Percentiles rank a stretch among this genome's conserved stretches.
phyloP scores from a whole-genome alignment of 1,140 invertebrate genomes.

The Eupeodes corollae region DNA sequence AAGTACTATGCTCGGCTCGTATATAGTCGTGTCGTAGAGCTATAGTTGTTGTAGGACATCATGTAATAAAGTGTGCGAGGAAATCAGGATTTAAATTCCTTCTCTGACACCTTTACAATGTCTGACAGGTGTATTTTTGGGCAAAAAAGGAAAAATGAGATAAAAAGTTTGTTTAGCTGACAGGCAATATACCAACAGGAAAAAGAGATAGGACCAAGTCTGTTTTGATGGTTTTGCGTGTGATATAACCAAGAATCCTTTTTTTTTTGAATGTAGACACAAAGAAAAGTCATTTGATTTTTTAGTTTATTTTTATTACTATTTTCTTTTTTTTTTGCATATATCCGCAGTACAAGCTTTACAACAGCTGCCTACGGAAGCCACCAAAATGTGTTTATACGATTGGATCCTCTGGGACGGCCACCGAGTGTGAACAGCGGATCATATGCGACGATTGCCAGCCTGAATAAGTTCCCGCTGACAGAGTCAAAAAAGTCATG shows the following conservation, averaged over 20 bases:
- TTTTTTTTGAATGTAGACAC: no score
- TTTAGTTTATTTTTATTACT: not conserved
- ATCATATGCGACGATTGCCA: constrained; percentile 68
- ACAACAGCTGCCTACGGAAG: constrained; percentile 56
- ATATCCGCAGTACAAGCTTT: constrained; percentile 46
- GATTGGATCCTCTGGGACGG: constrained; percentile 51
- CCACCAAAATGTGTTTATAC: constrained; percentile 58
- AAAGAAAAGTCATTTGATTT: not conserved
- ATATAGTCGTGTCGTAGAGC: no score
- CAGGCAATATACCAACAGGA: no score
- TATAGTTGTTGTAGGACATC: not conserved
- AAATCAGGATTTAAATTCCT: constrained; percentile 1
- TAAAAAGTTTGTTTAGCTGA: no score
- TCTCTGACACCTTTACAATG: not conserved
- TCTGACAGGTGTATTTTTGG: not conserved
- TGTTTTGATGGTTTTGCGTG: no score
- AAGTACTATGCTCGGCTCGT: no score
- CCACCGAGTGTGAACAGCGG: constrained; percentile 62
- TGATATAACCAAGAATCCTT: no score
- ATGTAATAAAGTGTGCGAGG: not conserved
- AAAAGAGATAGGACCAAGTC: no score
- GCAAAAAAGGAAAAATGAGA: no score
- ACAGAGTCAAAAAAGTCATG: constrained; percentile 36
- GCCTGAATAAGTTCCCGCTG: constrained; percentile 53
- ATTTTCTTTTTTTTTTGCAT: not conserved